Conservation (phyloP, 2,888 invertebrate species). For the Dolomedes plantarius region DNA sequence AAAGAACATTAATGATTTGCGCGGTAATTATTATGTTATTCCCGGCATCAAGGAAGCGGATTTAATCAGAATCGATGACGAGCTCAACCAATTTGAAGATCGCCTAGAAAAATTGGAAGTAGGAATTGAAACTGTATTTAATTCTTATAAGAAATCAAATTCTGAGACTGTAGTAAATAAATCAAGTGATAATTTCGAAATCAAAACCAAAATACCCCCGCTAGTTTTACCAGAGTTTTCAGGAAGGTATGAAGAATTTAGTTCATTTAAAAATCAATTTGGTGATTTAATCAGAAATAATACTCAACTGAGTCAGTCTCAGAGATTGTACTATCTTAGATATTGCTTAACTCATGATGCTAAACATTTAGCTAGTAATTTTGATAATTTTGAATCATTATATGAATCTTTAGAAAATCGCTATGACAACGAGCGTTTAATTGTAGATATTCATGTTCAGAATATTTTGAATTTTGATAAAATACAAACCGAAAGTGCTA, state of each 20-base stretch:
- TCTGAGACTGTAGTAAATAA: no score
- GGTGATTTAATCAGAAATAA: conserved; percentile 4
- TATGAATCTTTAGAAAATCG: conserved; percentile 9
- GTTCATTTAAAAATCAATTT: neutral
- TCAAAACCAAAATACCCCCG: neutral
- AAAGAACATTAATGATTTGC: no score
- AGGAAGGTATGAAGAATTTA: neutral
- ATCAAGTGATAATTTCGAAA: neutral
- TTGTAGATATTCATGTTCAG: conserved; percentile 10
- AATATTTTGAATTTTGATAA: neutral
- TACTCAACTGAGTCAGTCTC: neutral
- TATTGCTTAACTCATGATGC: neutral
- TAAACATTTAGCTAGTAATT: conserved; percentile 16
- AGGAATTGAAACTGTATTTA: no score
- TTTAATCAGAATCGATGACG: no score
- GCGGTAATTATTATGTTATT: no score
- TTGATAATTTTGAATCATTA: neutral
- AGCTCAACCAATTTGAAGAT: no score
- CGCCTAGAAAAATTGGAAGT: no score
- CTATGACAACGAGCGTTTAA: neutral
- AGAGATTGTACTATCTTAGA: neutral
- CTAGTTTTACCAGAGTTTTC: no score
- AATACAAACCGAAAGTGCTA: conserved; percentile 11
- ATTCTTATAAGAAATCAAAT: no score
- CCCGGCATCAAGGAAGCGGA: no score